phyloP scores from a whole-genome alignment of 2,888 invertebrate genomes.

The Cosmopolites sordidus region DNA sequence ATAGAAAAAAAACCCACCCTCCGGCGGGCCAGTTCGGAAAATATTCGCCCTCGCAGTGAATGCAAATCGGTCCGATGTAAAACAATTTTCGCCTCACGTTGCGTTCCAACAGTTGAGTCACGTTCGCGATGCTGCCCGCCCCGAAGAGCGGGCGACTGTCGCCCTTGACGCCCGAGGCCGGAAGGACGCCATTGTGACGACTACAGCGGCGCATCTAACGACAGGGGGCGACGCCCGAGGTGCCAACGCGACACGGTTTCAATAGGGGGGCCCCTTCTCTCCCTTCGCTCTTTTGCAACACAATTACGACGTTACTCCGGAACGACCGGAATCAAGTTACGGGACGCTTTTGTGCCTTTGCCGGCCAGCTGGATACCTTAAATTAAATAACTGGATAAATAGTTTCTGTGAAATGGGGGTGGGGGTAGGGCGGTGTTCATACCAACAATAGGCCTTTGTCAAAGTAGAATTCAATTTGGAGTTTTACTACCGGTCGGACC shows the following conservation, averaged over 20 bases:
- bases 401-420: background rate
- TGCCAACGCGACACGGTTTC: no score
- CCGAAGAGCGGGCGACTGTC: no score
- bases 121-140: constrained; percentile 40
- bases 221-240: no score
- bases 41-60: constrained; percentile 27
- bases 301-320: background rate
- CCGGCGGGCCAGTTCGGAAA: constrained; percentile 3
- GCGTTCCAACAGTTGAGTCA: constrained; percentile 45
- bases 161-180: no score
- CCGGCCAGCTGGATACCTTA: constrained; percentile 4
- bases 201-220: no score
- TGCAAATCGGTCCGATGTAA: constrained; percentile 43
- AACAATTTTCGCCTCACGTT: constrained; percentile 45
- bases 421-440: no score
- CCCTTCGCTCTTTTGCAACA: constrained; percentile 1
- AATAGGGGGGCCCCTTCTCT: constrained; percentile 10
- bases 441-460: no score
- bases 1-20: no score
- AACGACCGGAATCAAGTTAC: constrained; percentile 22
- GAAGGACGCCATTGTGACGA: no score
- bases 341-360: background rate
- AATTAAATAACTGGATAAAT: constrained; percentile 12
- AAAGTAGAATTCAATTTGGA: no score
- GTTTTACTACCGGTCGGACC: no score